Evolutionary conservation across 92 coral and sea anemone species (phyloP).

Genomic region (Meandrina meandrites): DNA sequence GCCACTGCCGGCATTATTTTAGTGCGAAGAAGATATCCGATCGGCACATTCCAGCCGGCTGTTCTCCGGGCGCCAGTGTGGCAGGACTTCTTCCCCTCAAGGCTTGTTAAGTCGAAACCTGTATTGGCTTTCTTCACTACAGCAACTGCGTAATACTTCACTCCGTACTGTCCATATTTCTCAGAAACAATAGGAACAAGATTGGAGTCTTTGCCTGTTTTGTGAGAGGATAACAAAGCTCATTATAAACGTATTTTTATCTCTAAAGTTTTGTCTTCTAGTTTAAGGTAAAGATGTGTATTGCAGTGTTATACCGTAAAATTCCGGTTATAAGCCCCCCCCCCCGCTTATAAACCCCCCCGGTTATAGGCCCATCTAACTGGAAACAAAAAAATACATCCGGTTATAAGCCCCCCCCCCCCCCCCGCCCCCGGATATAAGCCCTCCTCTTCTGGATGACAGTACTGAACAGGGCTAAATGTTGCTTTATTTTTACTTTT

Average conservation of each 20-base stretch:
- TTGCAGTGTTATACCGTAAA: neutral
- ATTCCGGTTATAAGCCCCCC: no score
- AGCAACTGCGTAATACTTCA: slow-evolving; percentile 75
- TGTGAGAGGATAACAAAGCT: neutral
- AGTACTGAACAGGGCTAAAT: no score
- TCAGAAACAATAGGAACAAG: slow-evolving; percentile 68
- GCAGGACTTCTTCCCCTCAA: slow-evolving; percentile 75
- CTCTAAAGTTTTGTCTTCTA: neutral
- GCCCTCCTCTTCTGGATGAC: no score
- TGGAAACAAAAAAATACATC: no score
- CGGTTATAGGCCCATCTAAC: no score
- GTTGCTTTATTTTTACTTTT: no score
- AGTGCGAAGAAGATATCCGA: slow-evolving; percentile 64
- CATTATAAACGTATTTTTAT: neutral
- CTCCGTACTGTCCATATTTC: slow-evolving; percentile 40
- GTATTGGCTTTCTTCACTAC: slow-evolving; percentile 60
- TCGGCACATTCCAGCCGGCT: slow-evolving; percentile 80
- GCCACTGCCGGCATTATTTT: slow-evolving; percentile 2
- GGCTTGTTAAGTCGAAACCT: slow-evolving; percentile 20
- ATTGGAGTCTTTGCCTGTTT: slow-evolving; percentile 36
- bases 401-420: no score
- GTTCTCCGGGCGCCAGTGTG: slow-evolving; percentile 79
- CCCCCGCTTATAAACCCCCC: no score
- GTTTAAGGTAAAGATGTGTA: neutral
- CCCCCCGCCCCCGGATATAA: no score